A percentile compares a stretch with the other conserved stretches of the same genome.
Conservation (phyloP, 1,140 invertebrate genomes). For the Sarcophaga bullata region DNA sequence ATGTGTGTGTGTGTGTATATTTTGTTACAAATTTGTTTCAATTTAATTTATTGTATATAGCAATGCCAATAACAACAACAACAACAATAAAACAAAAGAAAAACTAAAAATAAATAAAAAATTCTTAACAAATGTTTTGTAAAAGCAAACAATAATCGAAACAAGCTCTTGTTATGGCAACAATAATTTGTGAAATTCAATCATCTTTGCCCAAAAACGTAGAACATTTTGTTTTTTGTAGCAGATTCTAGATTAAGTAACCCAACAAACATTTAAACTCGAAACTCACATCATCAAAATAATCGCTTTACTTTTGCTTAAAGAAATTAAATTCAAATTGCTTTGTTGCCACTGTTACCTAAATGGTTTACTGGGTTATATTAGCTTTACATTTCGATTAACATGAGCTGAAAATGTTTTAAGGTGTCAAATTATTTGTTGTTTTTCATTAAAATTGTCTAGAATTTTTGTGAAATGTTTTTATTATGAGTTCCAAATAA, state of each 20-base stretch:
- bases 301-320: neutral
- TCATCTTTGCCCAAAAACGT: neutral
- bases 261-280: neutral
- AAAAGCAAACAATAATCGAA: neutral
- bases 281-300: neutral
- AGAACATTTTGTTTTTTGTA: neutral
- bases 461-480: too few species aligned
- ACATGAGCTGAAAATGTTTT: too few species aligned
- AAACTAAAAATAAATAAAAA: neutral
- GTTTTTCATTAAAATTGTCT: too few species aligned
- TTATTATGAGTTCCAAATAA: too few species aligned
- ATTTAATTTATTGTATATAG: neutral
- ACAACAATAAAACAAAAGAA: too few species aligned
- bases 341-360: neutral
- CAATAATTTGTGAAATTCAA: conserved; percentile 6
- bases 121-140: neutral
- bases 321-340: neutral
- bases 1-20: neutral
- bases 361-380: too few species aligned
- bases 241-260: neutral
- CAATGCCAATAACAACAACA: neutral
- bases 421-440: too few species aligned
- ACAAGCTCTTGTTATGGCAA: neutral
- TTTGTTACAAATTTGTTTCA: neutral
- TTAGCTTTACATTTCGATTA: too few species aligned